A percentile compares a stretch with the other conserved stretches of the same genome.
These are phyloP conservation scores for Anthophora plumipes DNA, from an alignment of 2,888 invertebrate species.

Conservation along the genomic window DNA sequence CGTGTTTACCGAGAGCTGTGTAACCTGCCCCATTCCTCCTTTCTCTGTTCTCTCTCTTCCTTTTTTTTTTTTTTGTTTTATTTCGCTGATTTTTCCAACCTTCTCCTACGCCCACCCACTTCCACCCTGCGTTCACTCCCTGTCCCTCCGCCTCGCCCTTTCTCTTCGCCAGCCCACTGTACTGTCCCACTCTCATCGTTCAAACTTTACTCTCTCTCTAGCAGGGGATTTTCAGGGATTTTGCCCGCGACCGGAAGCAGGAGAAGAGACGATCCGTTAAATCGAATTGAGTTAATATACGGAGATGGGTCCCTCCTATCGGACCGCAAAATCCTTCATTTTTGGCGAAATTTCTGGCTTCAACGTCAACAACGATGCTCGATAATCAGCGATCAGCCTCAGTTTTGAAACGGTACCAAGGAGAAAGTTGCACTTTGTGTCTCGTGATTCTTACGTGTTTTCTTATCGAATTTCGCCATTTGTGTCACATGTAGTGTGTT, in stretches of 20 bases:
- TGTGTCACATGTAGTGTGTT: neutral
- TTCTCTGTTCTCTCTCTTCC: too few species aligned
- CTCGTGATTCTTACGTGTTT: too few species aligned
- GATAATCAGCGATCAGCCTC: constrained; percentile 28
- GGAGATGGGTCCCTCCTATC: constrained; percentile 28
- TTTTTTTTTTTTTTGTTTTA: constrained; percentile 47
- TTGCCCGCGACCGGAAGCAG: constrained; percentile 66
- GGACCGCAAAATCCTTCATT: constrained; percentile 32
- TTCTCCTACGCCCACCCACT: neutral
- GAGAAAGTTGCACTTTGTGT: constrained; percentile 24
- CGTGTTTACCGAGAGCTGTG: constrained; percentile 70
- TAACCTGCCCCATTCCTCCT: constrained; percentile 57
- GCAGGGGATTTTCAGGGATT: constrained; percentile 70
- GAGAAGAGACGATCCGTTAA: constrained; percentile 75
- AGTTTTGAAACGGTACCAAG: constrained; percentile 2
- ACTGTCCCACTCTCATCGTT: constrained; percentile 27
- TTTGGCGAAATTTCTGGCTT: constrained; percentile 40
- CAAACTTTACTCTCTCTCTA: constrained; percentile 60
- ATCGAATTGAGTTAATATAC: constrained; percentile 74
- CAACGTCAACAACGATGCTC: constrained; percentile 45
- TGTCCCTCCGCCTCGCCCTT: too few species aligned
- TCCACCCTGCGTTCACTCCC: neutral
- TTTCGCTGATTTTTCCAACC: constrained; percentile 61
- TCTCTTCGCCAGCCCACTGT: too few species aligned
- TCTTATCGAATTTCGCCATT: neutral